Evolutionary conservation across 1,140 invertebrate genomes (phyloP).

Genomic region (Orchesella cincta): DNA sequence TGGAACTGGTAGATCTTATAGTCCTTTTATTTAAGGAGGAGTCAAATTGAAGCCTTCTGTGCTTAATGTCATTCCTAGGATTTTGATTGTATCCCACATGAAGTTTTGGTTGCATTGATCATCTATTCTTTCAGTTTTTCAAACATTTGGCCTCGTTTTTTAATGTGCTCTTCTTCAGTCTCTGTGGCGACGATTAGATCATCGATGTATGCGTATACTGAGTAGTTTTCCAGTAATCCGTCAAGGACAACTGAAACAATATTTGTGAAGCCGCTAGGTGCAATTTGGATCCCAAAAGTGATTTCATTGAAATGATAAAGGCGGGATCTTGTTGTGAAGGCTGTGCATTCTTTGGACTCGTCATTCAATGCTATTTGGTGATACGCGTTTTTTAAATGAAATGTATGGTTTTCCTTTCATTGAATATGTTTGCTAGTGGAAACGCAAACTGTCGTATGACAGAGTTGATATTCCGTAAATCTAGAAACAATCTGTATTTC

Average conservation of each 20-base stretch:
- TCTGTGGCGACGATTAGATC: neutral
- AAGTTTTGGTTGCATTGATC: neutral
- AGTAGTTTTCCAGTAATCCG: neutral
- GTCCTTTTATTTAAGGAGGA: neutral
- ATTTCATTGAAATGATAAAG: neutral
- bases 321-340: neutral
- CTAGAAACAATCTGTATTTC: neutral
- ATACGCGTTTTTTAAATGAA: neutral
- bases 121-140: neutral
- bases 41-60: neutral
- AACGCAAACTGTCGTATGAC: neutral
- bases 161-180: neutral
- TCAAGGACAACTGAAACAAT: neutral
- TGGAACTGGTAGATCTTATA: neutral
- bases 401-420: neutral
- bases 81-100: neutral
- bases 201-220: neutral
- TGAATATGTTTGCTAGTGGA: neutral
- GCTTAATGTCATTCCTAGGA: neutral
- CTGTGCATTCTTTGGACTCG: neutral
- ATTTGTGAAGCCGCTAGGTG: neutral
- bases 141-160: neutral
- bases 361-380: neutral
- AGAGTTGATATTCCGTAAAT: neutral
- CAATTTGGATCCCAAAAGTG: neutral